Conservation (phyloP, 2,113 vertebrate genomes). For the Eupsittula cactorum region DNA sequence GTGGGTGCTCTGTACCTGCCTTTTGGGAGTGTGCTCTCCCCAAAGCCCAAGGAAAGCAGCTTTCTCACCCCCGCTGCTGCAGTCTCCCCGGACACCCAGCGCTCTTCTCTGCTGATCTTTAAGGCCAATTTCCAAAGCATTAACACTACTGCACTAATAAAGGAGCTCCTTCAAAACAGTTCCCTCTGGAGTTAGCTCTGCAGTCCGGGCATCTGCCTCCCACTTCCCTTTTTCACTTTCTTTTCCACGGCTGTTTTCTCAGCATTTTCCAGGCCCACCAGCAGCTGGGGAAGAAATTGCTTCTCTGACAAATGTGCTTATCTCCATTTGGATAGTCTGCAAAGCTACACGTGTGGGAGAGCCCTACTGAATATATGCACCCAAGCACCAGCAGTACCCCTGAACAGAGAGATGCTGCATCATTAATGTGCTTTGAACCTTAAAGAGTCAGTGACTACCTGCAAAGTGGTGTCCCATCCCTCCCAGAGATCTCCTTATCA, state of each 20-base stretch:
- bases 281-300: neutral
- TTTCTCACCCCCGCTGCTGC: neutral
- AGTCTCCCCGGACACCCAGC: neutral
- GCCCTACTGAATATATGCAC: neutral
- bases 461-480: neutral
- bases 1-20: neutral
- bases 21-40: neutral
- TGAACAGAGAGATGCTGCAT: neutral
- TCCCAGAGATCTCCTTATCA: neutral
- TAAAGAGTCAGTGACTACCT: neutral
- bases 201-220: neutral
- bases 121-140: neutral
- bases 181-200: neutral
- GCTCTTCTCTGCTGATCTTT: neutral
- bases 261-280: neutral
- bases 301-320: neutral
- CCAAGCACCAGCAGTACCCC: neutral
- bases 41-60: neutral
- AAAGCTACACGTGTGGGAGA: neutral
- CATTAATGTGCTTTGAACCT: accelerated
- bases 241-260: neutral
- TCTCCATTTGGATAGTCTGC: neutral
- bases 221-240: neutral
- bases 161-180: neutral
- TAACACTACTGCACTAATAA: neutral